Evolutionary conservation across 2,797 vertebrate species (phyloP).

Genomic region (Cirrhinus mrigala): DNA sequence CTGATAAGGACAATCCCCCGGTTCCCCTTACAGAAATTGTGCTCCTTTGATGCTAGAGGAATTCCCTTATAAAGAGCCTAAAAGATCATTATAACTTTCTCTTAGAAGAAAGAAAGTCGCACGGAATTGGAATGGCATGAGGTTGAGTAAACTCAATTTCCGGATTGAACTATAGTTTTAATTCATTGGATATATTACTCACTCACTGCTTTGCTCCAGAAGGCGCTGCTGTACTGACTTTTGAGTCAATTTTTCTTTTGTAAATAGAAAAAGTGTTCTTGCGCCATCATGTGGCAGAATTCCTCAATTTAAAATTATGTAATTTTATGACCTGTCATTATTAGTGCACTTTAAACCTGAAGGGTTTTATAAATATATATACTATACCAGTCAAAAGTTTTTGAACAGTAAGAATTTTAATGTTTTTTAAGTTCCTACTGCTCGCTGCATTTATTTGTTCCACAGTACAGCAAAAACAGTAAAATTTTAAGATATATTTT

Average conservation of each 20-base stretch:
- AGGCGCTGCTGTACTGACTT: not conserved
- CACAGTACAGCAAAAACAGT: too few relatives aligned
- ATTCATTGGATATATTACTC: not conserved
- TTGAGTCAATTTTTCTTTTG: not conserved
- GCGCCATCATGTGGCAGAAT: constrained; percentile 32
- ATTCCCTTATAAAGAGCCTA: not conserved
- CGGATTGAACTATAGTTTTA: not conserved
- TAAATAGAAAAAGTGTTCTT: not conserved
- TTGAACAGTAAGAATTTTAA: too few relatives aligned
- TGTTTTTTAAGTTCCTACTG: too few relatives aligned
- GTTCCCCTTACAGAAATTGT: not conserved
- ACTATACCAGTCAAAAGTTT: too few relatives aligned
- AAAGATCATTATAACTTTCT: not conserved
- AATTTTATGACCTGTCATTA: not conserved
- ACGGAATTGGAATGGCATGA: not conserved
- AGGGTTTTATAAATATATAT: not conserved
- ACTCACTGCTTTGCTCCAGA: not conserved
- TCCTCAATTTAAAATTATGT: not conserved
- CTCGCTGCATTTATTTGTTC: too few relatives aligned
- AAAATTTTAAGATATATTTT: too few relatives aligned
- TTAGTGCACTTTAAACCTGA: not conserved
- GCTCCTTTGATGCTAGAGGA: constrained; percentile 5
- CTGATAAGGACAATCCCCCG: not conserved
- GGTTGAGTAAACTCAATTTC: not conserved
- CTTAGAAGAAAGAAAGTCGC: not conserved